Evolutionary conservation across 2,888 invertebrate genomes (phyloP).

Genomic region (Tipula lateralis): DNA sequence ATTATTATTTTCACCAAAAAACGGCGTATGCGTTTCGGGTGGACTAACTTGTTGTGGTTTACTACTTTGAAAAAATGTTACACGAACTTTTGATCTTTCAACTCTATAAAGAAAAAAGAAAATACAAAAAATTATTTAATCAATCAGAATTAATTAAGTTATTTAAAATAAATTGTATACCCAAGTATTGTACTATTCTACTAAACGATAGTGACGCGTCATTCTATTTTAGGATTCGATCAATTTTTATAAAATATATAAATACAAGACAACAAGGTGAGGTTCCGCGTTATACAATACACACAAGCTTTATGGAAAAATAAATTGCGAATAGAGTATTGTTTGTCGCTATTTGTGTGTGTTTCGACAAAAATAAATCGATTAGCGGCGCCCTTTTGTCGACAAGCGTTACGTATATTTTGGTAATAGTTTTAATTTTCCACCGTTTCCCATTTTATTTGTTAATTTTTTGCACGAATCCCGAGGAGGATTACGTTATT

Average conservation of each 20-base stretch:
- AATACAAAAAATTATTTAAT: background rate
- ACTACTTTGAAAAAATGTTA: conserved; percentile 77
- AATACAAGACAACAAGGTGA: background rate
- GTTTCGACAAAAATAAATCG: background rate
- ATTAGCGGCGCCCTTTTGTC: background rate
- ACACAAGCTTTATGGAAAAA: background rate
- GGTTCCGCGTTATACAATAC: background rate
- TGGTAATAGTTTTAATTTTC: background rate
- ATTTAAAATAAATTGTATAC: background rate
- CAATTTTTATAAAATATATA: background rate
- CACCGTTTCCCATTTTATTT: background rate
- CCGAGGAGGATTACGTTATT: background rate
- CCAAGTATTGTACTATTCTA: background rate
- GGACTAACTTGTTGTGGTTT: conserved; percentile 66
- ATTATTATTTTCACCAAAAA: conserved; percentile 31
- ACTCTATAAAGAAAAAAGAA: conserved; percentile 55
- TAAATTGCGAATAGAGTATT: background rate
- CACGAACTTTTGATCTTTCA: conserved; percentile 74
- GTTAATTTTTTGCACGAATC: background rate
- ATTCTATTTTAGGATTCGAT: background rate
- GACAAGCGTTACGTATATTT: background rate
- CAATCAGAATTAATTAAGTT: background rate
- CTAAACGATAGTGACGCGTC: background rate
- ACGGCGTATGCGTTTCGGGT: conserved; percentile 50
- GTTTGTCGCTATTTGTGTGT: background rate